phyloP scores from a whole-genome alignment of 2,113 vertebrate genomes.

The Centropus unirufus region DNA sequence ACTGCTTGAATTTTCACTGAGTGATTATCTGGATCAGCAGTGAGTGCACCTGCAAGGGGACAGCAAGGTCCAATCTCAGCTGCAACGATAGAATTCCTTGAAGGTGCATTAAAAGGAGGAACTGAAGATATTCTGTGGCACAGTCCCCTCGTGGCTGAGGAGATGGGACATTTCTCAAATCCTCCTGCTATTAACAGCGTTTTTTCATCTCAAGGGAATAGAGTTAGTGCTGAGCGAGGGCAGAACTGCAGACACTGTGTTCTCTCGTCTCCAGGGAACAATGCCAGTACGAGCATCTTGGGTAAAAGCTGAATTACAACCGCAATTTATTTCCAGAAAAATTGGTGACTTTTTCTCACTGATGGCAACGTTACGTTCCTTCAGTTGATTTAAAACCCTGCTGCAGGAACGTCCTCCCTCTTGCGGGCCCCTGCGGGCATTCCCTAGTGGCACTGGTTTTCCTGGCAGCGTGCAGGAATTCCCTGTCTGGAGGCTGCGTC shows the following conservation, averaged over 20 bases:
- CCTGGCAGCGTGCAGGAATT: not conserved
- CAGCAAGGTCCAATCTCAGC: not conserved
- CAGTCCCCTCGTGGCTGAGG: not conserved
- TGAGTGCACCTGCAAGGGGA: not conserved
- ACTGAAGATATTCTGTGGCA: not conserved
- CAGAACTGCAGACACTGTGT: not conserved
- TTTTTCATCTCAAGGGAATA: not conserved
- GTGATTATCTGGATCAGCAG: constrained; percentile 11
- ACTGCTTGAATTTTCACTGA: not conserved
- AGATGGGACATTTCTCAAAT: not conserved
- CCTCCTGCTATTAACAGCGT: not conserved
- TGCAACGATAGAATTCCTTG: not conserved
- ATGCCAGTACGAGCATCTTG: not conserved
- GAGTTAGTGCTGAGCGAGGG: not conserved
- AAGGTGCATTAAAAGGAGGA: not conserved
- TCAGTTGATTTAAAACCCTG: not conserved
- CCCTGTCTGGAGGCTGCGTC: not conserved
- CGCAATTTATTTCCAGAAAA: not conserved
- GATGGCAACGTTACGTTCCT: not conserved
- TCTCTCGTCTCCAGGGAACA: not conserved
- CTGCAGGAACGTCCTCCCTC: not conserved
- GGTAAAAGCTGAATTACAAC: not conserved
- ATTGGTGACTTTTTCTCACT: not conserved
- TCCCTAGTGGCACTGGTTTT: not conserved
- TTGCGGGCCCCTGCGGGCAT: not conserved